Percentiles rank a stretch among this genome's conserved stretches.
Evolutionary conservation across 2,888 invertebrate species (phyloP).

Genomic region (Iselma pallidipennis): DNA sequence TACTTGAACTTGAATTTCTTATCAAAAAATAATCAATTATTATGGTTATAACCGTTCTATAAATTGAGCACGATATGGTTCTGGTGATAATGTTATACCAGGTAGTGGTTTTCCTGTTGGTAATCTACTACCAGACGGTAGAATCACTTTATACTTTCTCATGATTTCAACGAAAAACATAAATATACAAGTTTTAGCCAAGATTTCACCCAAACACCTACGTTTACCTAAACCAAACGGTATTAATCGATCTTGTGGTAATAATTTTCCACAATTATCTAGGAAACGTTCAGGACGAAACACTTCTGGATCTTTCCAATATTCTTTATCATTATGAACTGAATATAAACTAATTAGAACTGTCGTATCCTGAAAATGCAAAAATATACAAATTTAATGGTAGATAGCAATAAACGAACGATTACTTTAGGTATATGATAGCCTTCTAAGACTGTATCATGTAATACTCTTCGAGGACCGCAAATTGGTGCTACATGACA

Average conservation of each 20-base stretch:
- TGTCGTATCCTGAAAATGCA: conserved; percentile 53
- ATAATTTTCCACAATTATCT: conserved; percentile 47
- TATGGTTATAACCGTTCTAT: conserved; percentile 1
- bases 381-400: not conserved
- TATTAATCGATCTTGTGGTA: conserved; percentile 45
- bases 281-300: conserved; percentile 71
- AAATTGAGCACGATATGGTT: conserved; percentile 56
- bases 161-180: conserved; percentile 65
- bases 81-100: conserved; percentile 63
- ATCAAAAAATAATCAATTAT: not conserved
- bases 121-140: conserved; percentile 50
- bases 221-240: conserved; percentile 58
- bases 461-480: conserved; percentile 60
- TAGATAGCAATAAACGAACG: not conserved
- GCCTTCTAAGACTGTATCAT: conserved; percentile 59
- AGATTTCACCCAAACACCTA: conserved; percentile 67
- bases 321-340: conserved; percentile 62
- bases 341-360: conserved; percentile 65
- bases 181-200: conserved; percentile 66
- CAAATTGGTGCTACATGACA: conserved; percentile 56
- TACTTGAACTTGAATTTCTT: no score
- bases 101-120: conserved; percentile 57
- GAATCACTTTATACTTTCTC: conserved; percentile 59
- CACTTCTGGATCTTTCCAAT: conserved; percentile 64
- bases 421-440: conserved; percentile 57